Conservation (phyloP, 2,113 vertebrate genomes). For the Brienomyrus longianalis region DNA sequence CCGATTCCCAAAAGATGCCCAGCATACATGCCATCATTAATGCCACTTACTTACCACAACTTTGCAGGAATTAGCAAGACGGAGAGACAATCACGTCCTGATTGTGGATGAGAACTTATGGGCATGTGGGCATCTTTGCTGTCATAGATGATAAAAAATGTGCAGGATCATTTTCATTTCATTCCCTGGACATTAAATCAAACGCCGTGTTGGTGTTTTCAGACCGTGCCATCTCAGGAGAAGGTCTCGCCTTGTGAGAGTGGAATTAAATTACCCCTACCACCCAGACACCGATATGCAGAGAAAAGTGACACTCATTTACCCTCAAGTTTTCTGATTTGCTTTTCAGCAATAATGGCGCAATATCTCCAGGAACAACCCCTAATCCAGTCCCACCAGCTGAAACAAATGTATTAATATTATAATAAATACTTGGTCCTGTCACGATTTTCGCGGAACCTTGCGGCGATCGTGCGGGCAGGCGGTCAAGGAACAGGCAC, state of each 20-base stretch:
- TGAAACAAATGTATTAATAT: neutral
- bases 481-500: too few relatives aligned
- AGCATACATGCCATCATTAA: neutral
- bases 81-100: neutral
- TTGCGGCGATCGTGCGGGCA: too few relatives aligned
- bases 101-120: neutral
- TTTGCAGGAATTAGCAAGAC: neutral
- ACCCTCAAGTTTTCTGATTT: neutral
- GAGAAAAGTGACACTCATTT: neutral
- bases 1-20: neutral
- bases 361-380: neutral
- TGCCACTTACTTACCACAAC: neutral
- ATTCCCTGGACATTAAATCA: neutral
- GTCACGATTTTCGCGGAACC: too few relatives aligned
- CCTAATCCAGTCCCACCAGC: neutral
- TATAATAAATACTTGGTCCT: neutral
- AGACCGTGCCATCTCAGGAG: neutral
- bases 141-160: neutral
- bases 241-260: neutral
- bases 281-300: neutral
- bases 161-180: neutral
- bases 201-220: neutral
- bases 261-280: neutral
- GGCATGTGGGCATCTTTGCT: neutral
- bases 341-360: neutral